These are phyloP conservation scores for Bombylius discolor DNA, from an alignment of 2,888 invertebrate genomes.

Conservation along the genomic window DNA sequence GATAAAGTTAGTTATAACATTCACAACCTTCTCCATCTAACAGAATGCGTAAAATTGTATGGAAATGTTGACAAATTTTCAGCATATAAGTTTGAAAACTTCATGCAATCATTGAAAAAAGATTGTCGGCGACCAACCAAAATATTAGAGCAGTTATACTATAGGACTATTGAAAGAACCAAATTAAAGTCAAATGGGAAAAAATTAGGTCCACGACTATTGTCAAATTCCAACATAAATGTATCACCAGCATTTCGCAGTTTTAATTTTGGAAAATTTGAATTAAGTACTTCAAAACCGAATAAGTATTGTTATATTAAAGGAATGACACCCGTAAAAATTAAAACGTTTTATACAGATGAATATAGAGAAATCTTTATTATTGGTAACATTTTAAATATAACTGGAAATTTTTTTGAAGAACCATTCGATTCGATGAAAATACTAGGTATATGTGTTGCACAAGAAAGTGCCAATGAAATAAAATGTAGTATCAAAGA, in stretches of 20 bases:
- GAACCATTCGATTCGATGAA: neutral
- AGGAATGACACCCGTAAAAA: neutral
- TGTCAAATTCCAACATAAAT: no score
- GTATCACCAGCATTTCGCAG: neutral
- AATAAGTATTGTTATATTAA: neutral
- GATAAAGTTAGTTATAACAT: neutral
- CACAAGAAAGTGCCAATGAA: neutral
- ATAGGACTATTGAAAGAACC: neutral
- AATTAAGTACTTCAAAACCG: neutral
- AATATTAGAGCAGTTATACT: slow-evolving; percentile 1
- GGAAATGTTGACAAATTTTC: slow-evolving; percentile 3
- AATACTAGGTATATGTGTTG: neutral
- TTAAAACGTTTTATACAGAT: neutral
- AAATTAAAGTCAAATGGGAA: neutral
- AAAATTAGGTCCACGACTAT: neutral
- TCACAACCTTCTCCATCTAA: neutral
- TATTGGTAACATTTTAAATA: neutral
- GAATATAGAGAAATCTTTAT: neutral
- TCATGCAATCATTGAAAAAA: neutral
- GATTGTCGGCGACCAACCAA: neutral
- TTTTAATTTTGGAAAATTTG: neutral
- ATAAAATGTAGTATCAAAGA: neutral
- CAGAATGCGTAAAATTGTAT: neutral
- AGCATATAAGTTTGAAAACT: slow-evolving; percentile 1
- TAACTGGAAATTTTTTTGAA: neutral